Evolutionary conservation across 2,888 invertebrate species (phyloP).

Genomic region (Shargacucullia verbasci): DNA sequence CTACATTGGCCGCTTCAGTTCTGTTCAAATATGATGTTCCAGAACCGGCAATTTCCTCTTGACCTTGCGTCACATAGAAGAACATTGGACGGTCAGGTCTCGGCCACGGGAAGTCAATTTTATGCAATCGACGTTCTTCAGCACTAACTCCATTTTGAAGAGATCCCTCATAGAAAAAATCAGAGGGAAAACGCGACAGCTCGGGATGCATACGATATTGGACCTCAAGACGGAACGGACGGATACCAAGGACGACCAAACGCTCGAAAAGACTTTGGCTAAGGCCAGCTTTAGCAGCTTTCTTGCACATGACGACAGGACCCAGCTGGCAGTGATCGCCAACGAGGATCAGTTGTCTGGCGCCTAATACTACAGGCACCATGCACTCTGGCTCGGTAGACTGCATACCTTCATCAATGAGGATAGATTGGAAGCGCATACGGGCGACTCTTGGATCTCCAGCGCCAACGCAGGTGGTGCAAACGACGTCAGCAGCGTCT

Average conservation of each 20-base stretch:
- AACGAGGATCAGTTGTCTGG: constrained; percentile 98
- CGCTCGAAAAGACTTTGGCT: constrained; percentile 99
- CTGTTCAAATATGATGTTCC: constrained; percentile 99
- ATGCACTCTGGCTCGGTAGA: constrained; percentile 99
- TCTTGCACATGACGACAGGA: constrained; percentile 99
- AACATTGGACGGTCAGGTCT: constrained; percentile 99
- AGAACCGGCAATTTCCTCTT: constrained; percentile 99
- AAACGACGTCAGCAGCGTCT: constrained; percentile 99
- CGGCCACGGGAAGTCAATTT: constrained; percentile 99
- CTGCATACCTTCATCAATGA: constrained; percentile 99
- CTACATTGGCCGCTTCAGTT: constrained; percentile 99
- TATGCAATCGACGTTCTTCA: constrained; percentile 96
- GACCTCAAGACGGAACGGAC: constrained; percentile 98
- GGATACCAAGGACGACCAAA: constrained; percentile 98
- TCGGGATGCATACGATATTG: constrained; percentile 99
- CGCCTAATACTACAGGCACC: constrained; percentile 99
- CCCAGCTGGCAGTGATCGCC: constrained; percentile 99
- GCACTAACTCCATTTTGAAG: constrained; percentile 99
- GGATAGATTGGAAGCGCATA: constrained; percentile 98
- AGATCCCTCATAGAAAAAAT: constrained; percentile 99
- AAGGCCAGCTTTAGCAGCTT: constrained; percentile 98
- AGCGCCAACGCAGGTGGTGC: constrained; percentile 99
- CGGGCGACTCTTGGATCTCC: constrained; percentile 98
- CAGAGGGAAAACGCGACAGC: constrained; percentile 98
- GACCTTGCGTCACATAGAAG: constrained; percentile 99